phyloP scores from a whole-genome alignment of 2,888 invertebrate species.

The Eupelmus urozonus region DNA sequence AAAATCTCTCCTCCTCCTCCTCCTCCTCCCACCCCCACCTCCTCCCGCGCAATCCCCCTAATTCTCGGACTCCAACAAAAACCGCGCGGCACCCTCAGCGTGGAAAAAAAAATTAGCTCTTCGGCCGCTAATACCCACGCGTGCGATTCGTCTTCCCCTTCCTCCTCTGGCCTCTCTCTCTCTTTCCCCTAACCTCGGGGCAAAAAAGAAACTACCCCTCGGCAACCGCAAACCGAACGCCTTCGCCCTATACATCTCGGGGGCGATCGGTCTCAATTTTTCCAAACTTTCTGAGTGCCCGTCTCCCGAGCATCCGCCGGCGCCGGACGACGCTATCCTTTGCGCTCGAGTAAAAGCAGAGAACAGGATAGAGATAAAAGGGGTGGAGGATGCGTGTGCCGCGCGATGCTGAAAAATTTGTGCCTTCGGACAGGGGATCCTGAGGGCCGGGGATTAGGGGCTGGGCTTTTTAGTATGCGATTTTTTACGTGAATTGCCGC shows the following conservation, averaged over 20 bases:
- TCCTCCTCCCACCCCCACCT: too few relatives aligned
- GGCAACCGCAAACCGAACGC: not conserved
- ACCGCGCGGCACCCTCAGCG: too few relatives aligned
- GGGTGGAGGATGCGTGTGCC: not conserved
- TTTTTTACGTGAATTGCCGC: too few relatives aligned
- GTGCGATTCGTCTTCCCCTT: slow-evolving; percentile 23
- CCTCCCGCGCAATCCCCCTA: not conserved
- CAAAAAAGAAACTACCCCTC: too few relatives aligned
- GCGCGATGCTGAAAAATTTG: slow-evolving; percentile 33
- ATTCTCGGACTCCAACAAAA: too few relatives aligned
- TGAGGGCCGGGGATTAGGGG: too few relatives aligned
- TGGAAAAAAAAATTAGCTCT: slow-evolving; percentile 18
- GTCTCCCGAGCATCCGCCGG: slow-evolving; percentile 58
- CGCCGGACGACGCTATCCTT: slow-evolving; percentile 36
- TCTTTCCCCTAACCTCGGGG: not conserved
- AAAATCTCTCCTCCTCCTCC: not conserved
- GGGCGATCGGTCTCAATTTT: slow-evolving; percentile 66
- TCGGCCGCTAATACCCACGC: not conserved
- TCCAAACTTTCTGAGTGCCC: slow-evolving; percentile 61
- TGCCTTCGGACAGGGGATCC: too few relatives aligned
- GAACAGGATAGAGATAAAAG: slow-evolving; percentile 41
- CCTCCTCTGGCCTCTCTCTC: not conserved
- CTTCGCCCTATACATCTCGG: slow-evolving; percentile 29
- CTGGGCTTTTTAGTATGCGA: too few relatives aligned
- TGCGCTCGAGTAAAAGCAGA: not conserved